Percentiles rank a stretch among this genome's conserved stretches.
These are phyloP conservation scores for Oenanthe melanoleuca DNA, from an alignment of 2,113 vertebrate genomes.

Conservation along the genomic window DNA sequence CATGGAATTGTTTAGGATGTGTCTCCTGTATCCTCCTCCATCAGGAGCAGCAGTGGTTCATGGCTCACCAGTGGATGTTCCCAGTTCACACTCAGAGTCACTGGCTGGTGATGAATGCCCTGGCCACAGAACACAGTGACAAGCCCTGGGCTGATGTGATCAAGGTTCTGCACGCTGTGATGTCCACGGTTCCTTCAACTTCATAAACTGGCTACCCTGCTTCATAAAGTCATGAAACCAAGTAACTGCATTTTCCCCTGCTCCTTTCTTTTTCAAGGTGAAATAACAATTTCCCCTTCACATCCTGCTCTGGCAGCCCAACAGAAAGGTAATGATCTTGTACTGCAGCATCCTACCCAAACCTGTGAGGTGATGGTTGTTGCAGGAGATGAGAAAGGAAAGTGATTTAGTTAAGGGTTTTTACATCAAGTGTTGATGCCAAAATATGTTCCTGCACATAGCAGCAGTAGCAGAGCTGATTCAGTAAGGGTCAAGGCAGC, in stretches of 20 bases:
- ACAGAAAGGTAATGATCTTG: neutral
- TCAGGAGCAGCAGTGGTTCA: neutral
- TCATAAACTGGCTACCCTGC: neutral
- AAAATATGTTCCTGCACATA: neutral
- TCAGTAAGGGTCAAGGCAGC: neutral
- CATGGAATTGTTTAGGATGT: neutral
- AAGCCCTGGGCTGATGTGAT: neutral
- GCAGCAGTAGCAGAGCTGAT: neutral
- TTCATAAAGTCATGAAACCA: neutral
- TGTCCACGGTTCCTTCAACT: rapidly evolving
- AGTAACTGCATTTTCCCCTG: neutral
- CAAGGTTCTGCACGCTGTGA: rapidly evolving
- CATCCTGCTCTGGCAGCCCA: neutral
- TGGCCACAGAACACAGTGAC: rapidly evolving
- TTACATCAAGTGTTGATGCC: neutral
- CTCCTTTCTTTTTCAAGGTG: neutral
- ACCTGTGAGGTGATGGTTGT: neutral
- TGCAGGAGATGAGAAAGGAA: neutral
- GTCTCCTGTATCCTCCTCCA: neutral
- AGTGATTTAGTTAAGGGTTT: neutral
- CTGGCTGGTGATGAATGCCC: neutral
- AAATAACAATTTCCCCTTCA: neutral
- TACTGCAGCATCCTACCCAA: neutral
- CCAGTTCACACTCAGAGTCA: neutral
- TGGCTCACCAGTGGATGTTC: neutral